phyloP scores from a whole-genome alignment of 2,113 vertebrate genomes.

The Caranx melampygus region DNA sequence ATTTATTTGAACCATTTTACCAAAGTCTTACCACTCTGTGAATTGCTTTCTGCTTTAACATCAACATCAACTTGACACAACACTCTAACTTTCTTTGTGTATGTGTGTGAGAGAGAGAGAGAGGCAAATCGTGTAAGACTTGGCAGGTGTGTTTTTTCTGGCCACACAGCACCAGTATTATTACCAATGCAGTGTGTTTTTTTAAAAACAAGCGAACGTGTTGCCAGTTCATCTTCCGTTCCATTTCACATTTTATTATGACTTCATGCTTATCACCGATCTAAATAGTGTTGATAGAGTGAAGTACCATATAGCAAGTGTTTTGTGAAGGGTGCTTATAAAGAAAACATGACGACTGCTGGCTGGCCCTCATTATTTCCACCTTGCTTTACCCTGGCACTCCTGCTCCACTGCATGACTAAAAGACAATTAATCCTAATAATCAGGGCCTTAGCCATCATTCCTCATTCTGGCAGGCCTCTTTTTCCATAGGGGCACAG shows the following conservation, averaged over 20 bases:
- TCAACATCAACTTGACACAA: neutral
- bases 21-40: neutral
- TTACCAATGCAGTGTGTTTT: conserved; percentile 29
- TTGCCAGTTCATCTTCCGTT: conserved; percentile 37
- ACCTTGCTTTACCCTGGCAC: conserved; percentile 89
- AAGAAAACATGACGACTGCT: conserved; percentile 87
- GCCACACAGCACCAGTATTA: conserved; percentile 34
- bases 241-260: conserved; percentile 68
- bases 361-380: conserved; percentile 89
- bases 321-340: conserved; percentile 80
- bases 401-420: conserved; percentile 91
- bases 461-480: conserved; percentile 99
- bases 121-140: conserved; percentile 56
- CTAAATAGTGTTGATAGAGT: conserved; percentile 77
- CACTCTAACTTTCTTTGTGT: neutral
- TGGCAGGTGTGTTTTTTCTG: conserved; percentile 59
- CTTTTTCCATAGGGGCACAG: conserved; percentile 92
- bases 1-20: neutral
- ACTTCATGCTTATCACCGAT: conserved; percentile 79
- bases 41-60: neutral
- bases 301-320: conserved; percentile 82
- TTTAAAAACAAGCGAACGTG: conserved; percentile 43
- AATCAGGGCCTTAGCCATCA: conserved; percentile 90
- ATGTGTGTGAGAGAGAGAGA: conserved; percentile 30
- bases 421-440: conserved; percentile 99